These are phyloP conservation scores for Coenonympha glycerion DNA, from an alignment of 2,888 invertebrate genomes.

Conservation along the genomic window DNA sequence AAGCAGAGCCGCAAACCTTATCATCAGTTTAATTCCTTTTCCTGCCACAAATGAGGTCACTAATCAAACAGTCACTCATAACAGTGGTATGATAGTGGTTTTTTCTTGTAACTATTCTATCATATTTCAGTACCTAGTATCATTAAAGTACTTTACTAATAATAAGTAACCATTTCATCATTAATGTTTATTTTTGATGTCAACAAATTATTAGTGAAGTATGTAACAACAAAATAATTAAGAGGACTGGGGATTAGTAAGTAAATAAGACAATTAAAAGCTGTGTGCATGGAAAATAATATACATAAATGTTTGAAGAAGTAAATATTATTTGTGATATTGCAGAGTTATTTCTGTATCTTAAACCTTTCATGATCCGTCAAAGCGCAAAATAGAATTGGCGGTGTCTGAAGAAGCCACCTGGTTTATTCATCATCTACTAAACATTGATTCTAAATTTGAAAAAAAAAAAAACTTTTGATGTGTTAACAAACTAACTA, in stretches of 20 bases:
- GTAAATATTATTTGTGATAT: slow-evolving; percentile 1
- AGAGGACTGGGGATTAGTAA: neutral
- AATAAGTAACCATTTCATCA: neutral
- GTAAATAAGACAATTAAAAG: neutral
- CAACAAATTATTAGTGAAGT: neutral
- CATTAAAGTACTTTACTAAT: neutral
- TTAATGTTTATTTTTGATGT: neutral
- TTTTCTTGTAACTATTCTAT: slow-evolving; percentile 6
- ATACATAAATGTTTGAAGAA: neutral
- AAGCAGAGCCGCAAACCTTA: slow-evolving; percentile 46
- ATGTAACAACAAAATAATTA: neutral
- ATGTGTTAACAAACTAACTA: slow-evolving; percentile 32
- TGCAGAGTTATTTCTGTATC: slow-evolving; percentile 30
- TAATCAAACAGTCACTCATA: slow-evolving; percentile 51
- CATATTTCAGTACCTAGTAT: neutral
- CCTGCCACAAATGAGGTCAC: slow-evolving; percentile 73
- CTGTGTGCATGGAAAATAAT: neutral
- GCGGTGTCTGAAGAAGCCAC: slow-evolving; percentile 14
- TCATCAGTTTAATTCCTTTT: slow-evolving; percentile 71
- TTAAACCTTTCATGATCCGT: slow-evolving; percentile 26
- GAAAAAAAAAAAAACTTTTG: neutral
- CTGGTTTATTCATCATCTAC: neutral
- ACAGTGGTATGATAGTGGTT: slow-evolving; percentile 28
- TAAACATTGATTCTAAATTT: neutral
- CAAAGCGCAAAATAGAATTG: slow-evolving; percentile 19